Base-by-base conservation (phyloP, 2,797 vertebrate genomes). In the Aulostomus chinensis region DNA sequence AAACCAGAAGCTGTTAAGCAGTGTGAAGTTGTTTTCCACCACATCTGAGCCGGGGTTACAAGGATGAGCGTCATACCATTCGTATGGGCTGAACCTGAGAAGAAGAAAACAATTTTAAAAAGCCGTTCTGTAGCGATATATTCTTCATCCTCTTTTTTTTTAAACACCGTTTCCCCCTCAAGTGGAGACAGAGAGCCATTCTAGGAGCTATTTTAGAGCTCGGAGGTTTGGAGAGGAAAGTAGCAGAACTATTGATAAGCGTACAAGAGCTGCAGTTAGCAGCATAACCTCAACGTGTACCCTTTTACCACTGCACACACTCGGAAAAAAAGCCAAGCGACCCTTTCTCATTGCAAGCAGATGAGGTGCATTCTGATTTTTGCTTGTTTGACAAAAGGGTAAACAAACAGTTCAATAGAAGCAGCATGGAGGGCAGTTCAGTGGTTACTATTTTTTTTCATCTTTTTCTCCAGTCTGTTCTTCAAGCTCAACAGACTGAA, bases 1-100 rank as follows among this genome's bases (percentile, higher is more conserved):
- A 0, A 99, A 99, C 97, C 97, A 99, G 90, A 99, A 99, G 86
- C 96, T 99, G 91, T 99, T 99, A 14, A 99, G 76, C 9, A 99
- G 91, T 12, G 97, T 99, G 89, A 99, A 99, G 88, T 99, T 99
- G 83, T 99, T 99, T 76, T 99, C 96, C 60, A 98, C 95, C 3
- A 98, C 90, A 28, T 98, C 96, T 0, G 97, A 99, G 25, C 96
- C 95, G 0, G 96, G 96, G 78, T 98, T 99, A 76, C 97, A 99
- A 7, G 97, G 97, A 10, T 99, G 97, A 10, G 97, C 96, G 0
- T 99, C 96, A 0, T 99, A 98, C 97, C 97, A 99, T 73, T 99
- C 97, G 0, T 99, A 99, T 0, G 97, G 97, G 77, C 97, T 99
- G 87, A 99, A 99, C 87, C 97, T 99, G 69, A 0, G 41, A 33